These are phyloP conservation scores for Biston stratarius DNA, from an alignment of 2,888 invertebrate species.

Conservation along the genomic window DNA sequence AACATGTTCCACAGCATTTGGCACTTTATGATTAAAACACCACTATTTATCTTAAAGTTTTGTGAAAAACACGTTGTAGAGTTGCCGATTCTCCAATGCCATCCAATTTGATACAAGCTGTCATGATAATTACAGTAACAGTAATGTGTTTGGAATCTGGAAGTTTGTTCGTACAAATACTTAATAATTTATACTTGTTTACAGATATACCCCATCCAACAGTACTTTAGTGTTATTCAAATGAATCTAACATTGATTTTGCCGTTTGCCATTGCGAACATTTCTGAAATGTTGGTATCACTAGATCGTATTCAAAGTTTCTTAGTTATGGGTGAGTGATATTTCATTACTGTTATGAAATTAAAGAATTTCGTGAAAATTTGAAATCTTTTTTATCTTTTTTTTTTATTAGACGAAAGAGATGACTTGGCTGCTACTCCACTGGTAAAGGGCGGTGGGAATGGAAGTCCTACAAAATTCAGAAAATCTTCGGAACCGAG, in stretches of 20 bases:
- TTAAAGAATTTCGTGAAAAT: background rate
- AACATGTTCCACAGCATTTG: too few relatives aligned
- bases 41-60: too few relatives aligned
- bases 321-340: constrained; percentile 75
- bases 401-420: constrained; percentile 66
- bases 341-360: background rate
- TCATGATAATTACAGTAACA: too few relatives aligned
- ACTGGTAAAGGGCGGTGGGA: constrained; percentile 42
- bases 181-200: constrained; percentile 36
- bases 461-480: constrained; percentile 52
- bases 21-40: too few relatives aligned
- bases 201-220: constrained; percentile 87
- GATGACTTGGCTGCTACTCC: constrained; percentile 58
- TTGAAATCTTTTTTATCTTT: background rate
- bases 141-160: background rate
- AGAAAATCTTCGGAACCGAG: constrained; percentile 42
- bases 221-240: constrained; percentile 86
- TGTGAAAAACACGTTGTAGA: too few relatives aligned
- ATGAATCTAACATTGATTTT: constrained; percentile 85
- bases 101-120: background rate
- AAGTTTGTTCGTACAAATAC: background rate
- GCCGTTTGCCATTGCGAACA: constrained; percentile 83
- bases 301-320: constrained; percentile 86
- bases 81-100: too few relatives aligned
- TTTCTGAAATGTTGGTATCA: constrained; percentile 87